Percentiles rank a stretch among this genome's conserved stretches.
Evolutionary conservation across 2,113 vertebrate genomes (phyloP).

Genomic region (Rhinolophus ferrumequinum): DNA sequence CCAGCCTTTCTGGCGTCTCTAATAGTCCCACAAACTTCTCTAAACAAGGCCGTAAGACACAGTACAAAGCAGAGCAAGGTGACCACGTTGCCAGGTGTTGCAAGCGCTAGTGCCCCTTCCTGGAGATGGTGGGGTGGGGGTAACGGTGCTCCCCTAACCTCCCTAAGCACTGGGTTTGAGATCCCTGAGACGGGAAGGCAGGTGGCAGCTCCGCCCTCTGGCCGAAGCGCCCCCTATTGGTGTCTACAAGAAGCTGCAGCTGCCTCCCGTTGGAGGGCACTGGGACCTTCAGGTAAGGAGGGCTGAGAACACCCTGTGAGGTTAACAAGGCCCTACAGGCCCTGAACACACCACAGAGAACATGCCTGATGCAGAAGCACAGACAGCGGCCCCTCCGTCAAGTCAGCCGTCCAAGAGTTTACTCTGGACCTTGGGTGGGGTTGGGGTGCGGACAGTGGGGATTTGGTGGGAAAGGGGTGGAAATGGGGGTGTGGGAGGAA

Average conservation of each 20-base stretch:
- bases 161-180: accelerated
- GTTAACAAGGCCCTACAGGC: not conserved
- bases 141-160: not conserved
- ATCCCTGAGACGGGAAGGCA: too few relatives aligned
- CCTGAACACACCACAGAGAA: not conserved
- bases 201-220: not conserved
- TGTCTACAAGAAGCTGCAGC: not conserved
- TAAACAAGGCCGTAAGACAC: not conserved
- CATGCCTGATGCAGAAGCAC: not conserved
- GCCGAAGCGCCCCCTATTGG: not conserved
- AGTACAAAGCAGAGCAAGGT: not conserved
- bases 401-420: too few relatives aligned
- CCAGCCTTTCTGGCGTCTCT: not conserved
- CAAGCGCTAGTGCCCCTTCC: not conserved
- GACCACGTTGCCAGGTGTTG: not conserved
- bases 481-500: too few relatives aligned
- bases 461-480: not conserved
- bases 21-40: not conserved
- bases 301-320: not conserved
- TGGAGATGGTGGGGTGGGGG: not conserved
- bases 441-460: not conserved
- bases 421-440: not conserved
- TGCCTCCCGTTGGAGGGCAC: not conserved
- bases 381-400: not conserved
- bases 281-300: too few relatives aligned